A percentile compares a stretch with the other conserved stretches of the same genome.
Conservation (phyloP, 2,888 invertebrate species). For the Tineola bisselliella region DNA sequence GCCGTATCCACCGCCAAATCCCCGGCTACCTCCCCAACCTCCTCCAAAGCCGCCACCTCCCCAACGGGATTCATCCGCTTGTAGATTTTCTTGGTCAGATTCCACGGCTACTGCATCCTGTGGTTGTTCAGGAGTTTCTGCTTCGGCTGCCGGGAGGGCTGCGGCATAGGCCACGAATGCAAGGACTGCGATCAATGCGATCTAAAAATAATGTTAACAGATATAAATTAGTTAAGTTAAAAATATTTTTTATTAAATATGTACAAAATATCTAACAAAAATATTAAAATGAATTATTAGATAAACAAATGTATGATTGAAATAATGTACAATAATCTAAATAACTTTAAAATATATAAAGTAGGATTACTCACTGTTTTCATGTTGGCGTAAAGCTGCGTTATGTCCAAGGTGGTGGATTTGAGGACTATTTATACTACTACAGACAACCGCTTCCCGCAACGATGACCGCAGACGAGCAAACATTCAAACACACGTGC, state of each 20-base stretch:
- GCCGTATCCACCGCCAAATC: conserved; percentile 17
- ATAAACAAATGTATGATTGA: not conserved
- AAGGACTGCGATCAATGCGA: not conserved
- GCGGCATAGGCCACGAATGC: not conserved
- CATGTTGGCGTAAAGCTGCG: not conserved
- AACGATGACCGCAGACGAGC: not conserved
- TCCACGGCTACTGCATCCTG: not conserved
- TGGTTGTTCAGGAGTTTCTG: not conserved
- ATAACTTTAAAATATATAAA: not conserved
- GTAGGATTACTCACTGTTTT: conserved; percentile 1
- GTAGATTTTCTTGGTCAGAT: not conserved
- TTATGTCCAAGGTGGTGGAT: not conserved
- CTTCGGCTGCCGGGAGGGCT: not conserved
- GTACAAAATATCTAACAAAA: no score
- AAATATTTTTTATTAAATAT: not conserved
- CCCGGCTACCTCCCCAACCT: not conserved
- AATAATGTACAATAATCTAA: not conserved
- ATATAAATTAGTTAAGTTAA: not conserved
- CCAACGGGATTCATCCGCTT: conserved; percentile 8
- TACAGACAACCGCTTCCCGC: not conserved
- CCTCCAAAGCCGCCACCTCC: not conserved
- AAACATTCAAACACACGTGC: not conserved
- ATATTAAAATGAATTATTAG: not conserved
- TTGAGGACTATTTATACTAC: conserved; percentile 2
- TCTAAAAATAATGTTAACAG: not conserved